Evolutionary conservation across 2,113 vertebrate species (phyloP).

Genomic region (Climacteris rufus): DNA sequence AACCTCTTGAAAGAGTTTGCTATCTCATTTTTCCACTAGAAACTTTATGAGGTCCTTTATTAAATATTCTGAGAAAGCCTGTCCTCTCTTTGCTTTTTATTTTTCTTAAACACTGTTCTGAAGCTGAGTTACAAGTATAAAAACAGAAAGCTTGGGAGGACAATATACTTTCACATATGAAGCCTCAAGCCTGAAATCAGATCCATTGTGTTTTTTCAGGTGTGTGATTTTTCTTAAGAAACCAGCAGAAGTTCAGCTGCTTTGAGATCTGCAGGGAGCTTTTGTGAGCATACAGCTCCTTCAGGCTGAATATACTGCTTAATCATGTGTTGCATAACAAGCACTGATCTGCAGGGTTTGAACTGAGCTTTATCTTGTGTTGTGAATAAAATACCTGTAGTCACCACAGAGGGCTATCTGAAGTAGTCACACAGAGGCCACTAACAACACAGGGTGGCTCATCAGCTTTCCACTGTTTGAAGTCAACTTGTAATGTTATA

Average conservation of each 20-base stretch:
- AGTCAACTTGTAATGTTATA: background rate
- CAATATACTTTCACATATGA: background rate
- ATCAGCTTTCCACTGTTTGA: background rate
- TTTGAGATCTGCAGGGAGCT: slow-evolving; percentile 15
- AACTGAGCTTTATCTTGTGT: background rate
- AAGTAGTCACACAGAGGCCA: background rate
- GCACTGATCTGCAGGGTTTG: background rate
- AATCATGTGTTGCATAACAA: background rate
- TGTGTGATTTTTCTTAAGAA: background rate
- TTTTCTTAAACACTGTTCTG: background rate
- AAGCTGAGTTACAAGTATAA: background rate
- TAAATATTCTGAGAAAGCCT: background rate
- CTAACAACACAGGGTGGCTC: background rate
- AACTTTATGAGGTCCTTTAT: background rate
- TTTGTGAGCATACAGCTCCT: background rate
- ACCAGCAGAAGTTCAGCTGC: background rate
- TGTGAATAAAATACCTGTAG: background rate
- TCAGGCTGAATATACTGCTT: slow-evolving; percentile 9
- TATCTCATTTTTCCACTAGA: background rate
- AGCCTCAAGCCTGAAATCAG: background rate
- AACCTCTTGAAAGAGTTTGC: background rate
- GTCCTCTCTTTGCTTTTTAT: background rate
- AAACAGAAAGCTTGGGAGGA: background rate
- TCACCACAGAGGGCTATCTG: background rate
- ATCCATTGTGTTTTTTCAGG: background rate